Evolutionary conservation across 2,113 vertebrate species (phyloP).

Genomic region (Pluvianellus socialis): DNA sequence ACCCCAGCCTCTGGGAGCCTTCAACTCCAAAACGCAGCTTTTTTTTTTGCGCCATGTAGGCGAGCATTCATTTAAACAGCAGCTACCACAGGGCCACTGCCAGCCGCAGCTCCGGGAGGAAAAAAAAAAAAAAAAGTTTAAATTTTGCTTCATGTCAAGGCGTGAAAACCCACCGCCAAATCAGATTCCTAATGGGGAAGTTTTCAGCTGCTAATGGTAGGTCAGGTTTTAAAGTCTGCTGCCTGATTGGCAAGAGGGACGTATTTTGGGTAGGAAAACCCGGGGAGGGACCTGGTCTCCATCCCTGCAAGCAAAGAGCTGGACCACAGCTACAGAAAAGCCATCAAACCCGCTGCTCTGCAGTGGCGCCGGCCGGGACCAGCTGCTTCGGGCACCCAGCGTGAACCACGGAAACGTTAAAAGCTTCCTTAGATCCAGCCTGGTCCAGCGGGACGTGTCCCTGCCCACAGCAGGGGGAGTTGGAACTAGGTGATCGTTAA

Average conservation of each 20-base stretch:
- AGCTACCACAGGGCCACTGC: not conserved
- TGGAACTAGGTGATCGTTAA: not conserved
- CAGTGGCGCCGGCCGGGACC: not conserved
- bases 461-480: not conserved
- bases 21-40: not conserved
- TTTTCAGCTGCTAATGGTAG: not conserved
- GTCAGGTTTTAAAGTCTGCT: not conserved
- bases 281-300: not conserved
- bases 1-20: not conserved
- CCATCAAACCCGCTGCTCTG: not conserved
- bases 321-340: not conserved
- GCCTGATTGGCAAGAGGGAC: not conserved
- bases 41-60: not conserved
- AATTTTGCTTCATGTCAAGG: not conserved
- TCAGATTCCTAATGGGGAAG: not conserved
- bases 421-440: not conserved
- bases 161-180: not conserved
- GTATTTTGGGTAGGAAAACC: not conserved
- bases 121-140: not conserved
- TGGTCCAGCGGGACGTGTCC: not conserved
- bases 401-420: not conserved
- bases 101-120: accelerated
- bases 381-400: not conserved
- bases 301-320: not conserved
- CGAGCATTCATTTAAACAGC: not conserved